Conservation (phyloP, 1,140 invertebrate species). For the Diabrotica virgifera region DNA sequence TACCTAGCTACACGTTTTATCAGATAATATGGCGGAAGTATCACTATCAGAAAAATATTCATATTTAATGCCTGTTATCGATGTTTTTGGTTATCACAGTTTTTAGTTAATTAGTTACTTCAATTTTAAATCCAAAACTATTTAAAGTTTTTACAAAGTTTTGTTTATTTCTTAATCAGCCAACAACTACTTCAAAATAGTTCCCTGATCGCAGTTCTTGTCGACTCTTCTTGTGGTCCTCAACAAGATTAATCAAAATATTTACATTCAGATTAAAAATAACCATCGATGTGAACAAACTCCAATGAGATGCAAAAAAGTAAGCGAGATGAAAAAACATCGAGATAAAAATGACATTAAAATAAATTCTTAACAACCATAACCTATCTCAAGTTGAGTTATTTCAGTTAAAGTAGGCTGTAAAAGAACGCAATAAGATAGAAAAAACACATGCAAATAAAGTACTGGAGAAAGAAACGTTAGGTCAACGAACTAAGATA, state of each 20-base stretch:
- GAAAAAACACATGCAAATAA: constrained; percentile 50
- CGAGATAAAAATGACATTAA: constrained; percentile 28
- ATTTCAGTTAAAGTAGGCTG: constrained; percentile 50
- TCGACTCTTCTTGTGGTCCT: neutral
- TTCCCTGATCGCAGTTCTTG: too few relatives aligned
- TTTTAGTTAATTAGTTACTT: too few relatives aligned
- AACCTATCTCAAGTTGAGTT: constrained; percentile 48
- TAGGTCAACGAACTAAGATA: constrained; percentile 32
- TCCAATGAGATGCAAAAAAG: constrained; percentile 19
- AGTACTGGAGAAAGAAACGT: constrained; percentile 48
- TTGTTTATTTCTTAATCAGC: too few relatives aligned
- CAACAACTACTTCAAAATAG: too few relatives aligned
- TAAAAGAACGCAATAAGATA: constrained; percentile 50
- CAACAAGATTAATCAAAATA: constrained; percentile 9
- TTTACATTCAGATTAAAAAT: constrained; percentile 17
- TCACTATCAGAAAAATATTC: too few relatives aligned
- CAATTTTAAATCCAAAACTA: too few relatives aligned
- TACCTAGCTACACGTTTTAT: too few relatives aligned
- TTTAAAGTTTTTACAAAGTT: too few relatives aligned
- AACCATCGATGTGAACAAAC: constrained; percentile 21
- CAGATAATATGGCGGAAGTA: too few relatives aligned
- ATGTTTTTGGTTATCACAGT: too few relatives aligned
- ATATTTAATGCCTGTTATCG: too few relatives aligned
- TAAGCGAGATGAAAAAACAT: constrained; percentile 8
- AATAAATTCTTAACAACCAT: constrained; percentile 42